Evolutionary conservation across 1,140 invertebrate genomes (phyloP), one percentile per base, ranked within the genome.

Genomic region (Drosophila hydei): DNA sequence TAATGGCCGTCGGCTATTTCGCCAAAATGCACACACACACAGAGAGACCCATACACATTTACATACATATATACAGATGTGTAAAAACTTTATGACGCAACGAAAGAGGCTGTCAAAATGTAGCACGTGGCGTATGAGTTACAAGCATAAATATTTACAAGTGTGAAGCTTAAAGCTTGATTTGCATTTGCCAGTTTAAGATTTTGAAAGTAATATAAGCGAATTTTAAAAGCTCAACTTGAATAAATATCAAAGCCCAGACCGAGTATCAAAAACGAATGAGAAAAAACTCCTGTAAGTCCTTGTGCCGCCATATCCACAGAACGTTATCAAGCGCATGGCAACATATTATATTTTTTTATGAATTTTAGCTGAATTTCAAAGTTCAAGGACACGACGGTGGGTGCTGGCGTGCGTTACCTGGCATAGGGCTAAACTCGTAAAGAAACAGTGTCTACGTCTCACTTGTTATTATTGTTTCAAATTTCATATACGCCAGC

Each of bases 311-410:
- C 23, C 30, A n/a, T 42, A 48, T 19, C 8, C 42, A 25, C 48
- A 27, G 33, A 30, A 43, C 18, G 12, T 42, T 30, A 14, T 27
- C 27, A 21, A 43, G 36, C 33, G 30, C 36, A 52, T 62, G 62
- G 14, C 25, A 79, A 47, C 36, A 62, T 30, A 33, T 47, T 33
- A 12, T 33, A 33, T 33, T 11, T 45, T 68, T 55, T 52, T 59
- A 62, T 23, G 69, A 68, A 23, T 51, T 65, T 52, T n/a, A 25
- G 40, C 19, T 14, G 52, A 68, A 68, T 62, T 51, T 42, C 12
- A 79, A 75, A 68, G 72, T 79, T 80, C 72, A 79, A 63, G 77
- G 77, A 40, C 56, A 56, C 38, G 14, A 14, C n/a, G 18, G 21
- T 33, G 18, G 27, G 27, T 27, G 40, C 43, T n/a, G 52, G 19